Evolutionary conservation across 2,797 vertebrate genomes (phyloP).

Genomic region (Chelonia mydas): DNA sequence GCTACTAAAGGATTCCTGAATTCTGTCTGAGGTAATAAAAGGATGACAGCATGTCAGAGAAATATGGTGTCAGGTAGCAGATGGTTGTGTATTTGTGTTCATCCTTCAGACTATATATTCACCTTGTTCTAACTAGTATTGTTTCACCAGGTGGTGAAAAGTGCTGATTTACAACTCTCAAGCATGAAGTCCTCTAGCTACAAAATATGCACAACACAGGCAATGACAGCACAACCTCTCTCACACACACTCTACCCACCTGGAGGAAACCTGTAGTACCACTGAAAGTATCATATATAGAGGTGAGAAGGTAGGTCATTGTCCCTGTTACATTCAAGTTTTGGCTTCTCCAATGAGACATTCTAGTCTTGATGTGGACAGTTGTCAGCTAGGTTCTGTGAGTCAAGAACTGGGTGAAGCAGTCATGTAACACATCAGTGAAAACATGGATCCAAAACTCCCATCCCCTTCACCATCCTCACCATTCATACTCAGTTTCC

Average conservation of each 20-base stretch:
- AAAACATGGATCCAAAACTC: background rate
- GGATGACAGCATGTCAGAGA: background rate
- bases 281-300: background rate
- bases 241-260: background rate
- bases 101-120: background rate
- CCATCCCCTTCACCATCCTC: background rate
- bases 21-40: background rate
- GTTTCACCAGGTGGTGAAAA: background rate
- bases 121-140: background rate
- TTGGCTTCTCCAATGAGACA: background rate
- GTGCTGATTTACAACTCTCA: background rate
- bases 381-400: background rate
- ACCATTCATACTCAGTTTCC: background rate
- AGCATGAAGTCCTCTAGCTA: background rate
- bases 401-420: background rate
- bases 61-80: background rate
- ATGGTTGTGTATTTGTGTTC: background rate
- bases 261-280: background rate
- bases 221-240: too few relatives aligned
- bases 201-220: background rate
- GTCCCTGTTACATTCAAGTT: background rate
- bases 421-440: background rate
- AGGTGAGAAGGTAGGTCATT: background rate
- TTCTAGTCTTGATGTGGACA: background rate
- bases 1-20: background rate